Evolutionary conservation across 2,888 invertebrate genomes (phyloP), one percentile per base, ranked within the genome.

Genomic region (Monochamus alternatus): DNA sequence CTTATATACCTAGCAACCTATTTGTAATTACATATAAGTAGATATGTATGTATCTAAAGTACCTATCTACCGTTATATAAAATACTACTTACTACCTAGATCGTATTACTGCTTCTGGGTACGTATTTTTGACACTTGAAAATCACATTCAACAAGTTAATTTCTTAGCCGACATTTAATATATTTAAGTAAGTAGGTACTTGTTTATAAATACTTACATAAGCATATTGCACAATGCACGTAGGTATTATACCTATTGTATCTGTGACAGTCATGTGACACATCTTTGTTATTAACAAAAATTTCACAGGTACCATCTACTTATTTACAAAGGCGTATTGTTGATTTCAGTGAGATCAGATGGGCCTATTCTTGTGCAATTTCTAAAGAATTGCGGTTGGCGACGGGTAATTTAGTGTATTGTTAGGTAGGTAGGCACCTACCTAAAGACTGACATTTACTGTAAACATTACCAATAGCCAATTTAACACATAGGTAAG

Each of bases 311-410:
- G 80, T 81, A 80, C 59, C 63, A 70, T 75, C 75, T 75, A 64
- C 78, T 70, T 68, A 76, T 55, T n/a, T 31, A 78, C 71, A 79
- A 78, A 75, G 76, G n/a, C 60, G 32, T 72, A 77, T 55, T 81
- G 75, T 79, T 44, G 58, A 32, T 52, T 63, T 72, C 74, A 77
- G 75, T 75, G 70, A 75, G 75, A 80, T 78, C 73, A 77, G 79
- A 74, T 75, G 78, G 69, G 74, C 78, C 78, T 80, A 79, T 71
- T 75, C 63, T 78, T 66, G 67, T 75, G 74, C 69, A 73, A 77
- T 75, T 77, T 71, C 64, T 64, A 51, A 59, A 72, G 74, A 75
- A 74, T 75, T 78, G 75, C 67, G 78, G 78, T 77, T 67, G 52
- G 31, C 52, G 66, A 66, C 38, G 60, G 66, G 44, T 70, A 65